Evolutionary conservation across 2,113 vertebrate genomes (phyloP).

Genomic region (Cynoglossus semilaevis): DNA sequence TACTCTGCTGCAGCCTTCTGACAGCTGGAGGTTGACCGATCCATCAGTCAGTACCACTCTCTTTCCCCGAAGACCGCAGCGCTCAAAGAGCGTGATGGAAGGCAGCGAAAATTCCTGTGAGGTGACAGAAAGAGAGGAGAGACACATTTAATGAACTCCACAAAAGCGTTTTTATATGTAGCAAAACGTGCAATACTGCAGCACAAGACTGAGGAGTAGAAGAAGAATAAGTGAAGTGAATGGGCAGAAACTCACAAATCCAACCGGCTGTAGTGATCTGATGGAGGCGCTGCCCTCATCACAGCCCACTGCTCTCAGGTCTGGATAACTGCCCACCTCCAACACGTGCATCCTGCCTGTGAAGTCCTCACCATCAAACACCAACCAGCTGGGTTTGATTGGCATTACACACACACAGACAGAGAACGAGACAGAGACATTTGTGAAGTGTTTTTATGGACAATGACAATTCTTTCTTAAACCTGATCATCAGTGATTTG

Average conservation of each 20-base stretch:
- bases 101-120: slow-evolving; percentile 89
- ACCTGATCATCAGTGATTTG: too few relatives aligned
- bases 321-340: slow-evolving; percentile 87
- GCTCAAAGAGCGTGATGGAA: slow-evolving; percentile 84
- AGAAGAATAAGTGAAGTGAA: background rate
- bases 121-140: background rate
- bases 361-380: slow-evolving; percentile 83
- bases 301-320: slow-evolving; percentile 85
- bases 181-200: background rate
- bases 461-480: too few relatives aligned
- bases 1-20: slow-evolving; percentile 81
- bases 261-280: slow-evolving; percentile 80
- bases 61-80: slow-evolving; percentile 83
- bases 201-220: background rate
- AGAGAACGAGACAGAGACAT: background rate
- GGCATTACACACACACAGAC: slow-evolving; percentile 22
- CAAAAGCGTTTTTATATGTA: too few relatives aligned
- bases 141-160: background rate
- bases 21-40: slow-evolving; percentile 81
- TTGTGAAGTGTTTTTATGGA: background rate
- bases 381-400: slow-evolving; percentile 86
- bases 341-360: slow-evolving; percentile 84
- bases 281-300: slow-evolving; percentile 67
- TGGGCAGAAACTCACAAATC: slow-evolving; percentile 83
- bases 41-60: slow-evolving; percentile 82